Percentiles rank a stretch among this genome's conserved stretches.
Evolutionary conservation across 1,140 invertebrate species (phyloP).

Genomic region (Papilio aristodemus): DNA sequence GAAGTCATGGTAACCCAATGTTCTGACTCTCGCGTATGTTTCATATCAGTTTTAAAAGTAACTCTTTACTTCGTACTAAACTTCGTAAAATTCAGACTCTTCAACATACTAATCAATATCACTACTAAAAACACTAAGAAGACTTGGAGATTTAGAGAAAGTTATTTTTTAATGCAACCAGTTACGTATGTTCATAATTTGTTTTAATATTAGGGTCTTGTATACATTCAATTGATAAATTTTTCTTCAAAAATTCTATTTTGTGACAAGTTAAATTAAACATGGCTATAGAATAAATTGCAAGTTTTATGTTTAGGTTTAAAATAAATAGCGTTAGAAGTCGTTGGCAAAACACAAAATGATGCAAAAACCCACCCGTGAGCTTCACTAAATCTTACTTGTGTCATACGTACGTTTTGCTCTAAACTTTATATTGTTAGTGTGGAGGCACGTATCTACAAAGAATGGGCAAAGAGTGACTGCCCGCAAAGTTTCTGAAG

Average conservation of each 20-base stretch:
- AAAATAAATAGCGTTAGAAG: conserved; percentile 20
- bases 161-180: too few species aligned
- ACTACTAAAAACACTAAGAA: too few species aligned
- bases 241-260: too few species aligned
- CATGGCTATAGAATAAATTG: neutral
- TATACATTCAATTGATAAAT: too few species aligned
- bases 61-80: neutral
- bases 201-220: too few species aligned
- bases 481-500: conserved; percentile 68
- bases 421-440: conserved; percentile 51
- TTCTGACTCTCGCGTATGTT: neutral
- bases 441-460: conserved; percentile 55
- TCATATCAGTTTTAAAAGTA: too few species aligned
- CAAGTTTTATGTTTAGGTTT: conserved; percentile 1
- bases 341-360: conserved; percentile 2
- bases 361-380: conserved; percentile 11
- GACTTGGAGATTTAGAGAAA: too few species aligned
- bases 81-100: neutral
- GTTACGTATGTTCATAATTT: too few species aligned
- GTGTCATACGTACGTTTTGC: conserved; percentile 29
- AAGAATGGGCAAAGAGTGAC: conserved; percentile 61
- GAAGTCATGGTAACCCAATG: neutral
- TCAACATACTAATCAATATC: neutral
- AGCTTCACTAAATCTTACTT: conserved; percentile 31
- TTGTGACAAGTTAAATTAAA: too few species aligned